These are phyloP conservation scores for Phenganax stokvisi DNA, from an alignment of 92 coral and sea anemone genomes.

Conservation along the genomic window DNA sequence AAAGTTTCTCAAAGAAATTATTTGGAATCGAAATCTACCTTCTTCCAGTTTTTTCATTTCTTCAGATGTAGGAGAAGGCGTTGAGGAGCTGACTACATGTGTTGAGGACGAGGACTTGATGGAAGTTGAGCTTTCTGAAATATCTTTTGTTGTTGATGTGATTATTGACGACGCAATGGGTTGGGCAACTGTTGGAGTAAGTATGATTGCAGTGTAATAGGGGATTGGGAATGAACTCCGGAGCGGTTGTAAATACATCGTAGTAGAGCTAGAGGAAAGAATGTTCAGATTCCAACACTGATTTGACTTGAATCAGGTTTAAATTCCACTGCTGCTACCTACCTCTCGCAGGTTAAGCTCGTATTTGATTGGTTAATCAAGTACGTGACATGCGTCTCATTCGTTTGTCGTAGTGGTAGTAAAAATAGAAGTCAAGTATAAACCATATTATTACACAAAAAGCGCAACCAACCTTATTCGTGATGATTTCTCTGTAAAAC, in stretches of 20 bases:
- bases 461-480: conserved; percentile 2
- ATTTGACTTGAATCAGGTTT: background rate
- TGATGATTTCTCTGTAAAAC: background rate
- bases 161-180: background rate
- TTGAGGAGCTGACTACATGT: background rate
- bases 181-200: background rate
- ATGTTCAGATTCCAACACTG: background rate
- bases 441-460: too few species aligned
- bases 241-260: background rate
- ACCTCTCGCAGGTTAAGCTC: background rate
- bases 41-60: background rate
- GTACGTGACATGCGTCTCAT: too few species aligned
- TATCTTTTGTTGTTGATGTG: too few species aligned
- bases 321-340: background rate
- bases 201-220: background rate
- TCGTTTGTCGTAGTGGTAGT: too few species aligned
- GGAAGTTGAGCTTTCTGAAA: too few species aligned
- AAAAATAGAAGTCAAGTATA: too few species aligned
- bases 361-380: background rate
- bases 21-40: background rate
- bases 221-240: background rate
- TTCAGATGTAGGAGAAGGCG: background rate
- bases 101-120: too few species aligned
- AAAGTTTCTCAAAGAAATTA: background rate
- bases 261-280: background rate